Evolutionary conservation across 2,113 vertebrate genomes (phyloP).

Genomic region (Micromys minutus): DNA sequence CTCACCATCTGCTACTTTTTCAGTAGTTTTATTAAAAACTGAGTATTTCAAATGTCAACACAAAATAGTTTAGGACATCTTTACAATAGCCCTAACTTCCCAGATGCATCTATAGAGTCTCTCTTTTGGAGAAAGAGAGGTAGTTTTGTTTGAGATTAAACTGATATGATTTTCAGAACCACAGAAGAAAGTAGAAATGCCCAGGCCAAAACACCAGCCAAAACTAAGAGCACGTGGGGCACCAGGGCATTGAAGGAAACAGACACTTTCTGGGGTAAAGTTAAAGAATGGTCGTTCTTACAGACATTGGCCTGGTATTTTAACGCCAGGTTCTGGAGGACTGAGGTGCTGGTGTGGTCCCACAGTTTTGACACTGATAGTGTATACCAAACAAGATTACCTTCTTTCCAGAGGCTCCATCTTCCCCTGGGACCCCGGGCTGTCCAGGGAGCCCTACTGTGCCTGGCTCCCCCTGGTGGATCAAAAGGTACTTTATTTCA

Average conservation of each 20-base stretch:
- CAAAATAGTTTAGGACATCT: slow-evolving; percentile 56
- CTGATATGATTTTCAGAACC: slow-evolving; percentile 63
- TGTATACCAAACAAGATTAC: slow-evolving; percentile 63
- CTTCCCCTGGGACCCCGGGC: slow-evolving; percentile 68
- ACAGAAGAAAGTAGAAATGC: neutral
- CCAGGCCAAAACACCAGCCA: neutral
- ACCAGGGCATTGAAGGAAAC: neutral
- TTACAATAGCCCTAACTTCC: slow-evolving; percentile 49
- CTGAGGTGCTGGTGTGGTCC: neutral
- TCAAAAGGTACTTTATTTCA: slow-evolving; percentile 56
- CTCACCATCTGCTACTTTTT: slow-evolving; percentile 74
- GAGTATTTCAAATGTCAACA: slow-evolving; percentile 65
- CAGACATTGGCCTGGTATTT: neutral
- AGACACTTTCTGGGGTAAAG: neutral
- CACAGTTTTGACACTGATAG: neutral
- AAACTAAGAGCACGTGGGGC: neutral
- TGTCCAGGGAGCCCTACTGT: slow-evolving; percentile 75
- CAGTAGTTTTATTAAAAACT: slow-evolving; percentile 57
- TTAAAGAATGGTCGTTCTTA: neutral
- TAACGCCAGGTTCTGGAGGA: neutral
- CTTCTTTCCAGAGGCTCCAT: slow-evolving; percentile 77
- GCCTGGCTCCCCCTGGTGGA: slow-evolving; percentile 81
- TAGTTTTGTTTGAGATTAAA: slow-evolving; percentile 15
- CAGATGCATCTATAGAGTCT: slow-evolving; percentile 28
- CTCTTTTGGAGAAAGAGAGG: neutral